Percentiles rank a stretch among this genome's conserved stretches.
These are phyloP conservation scores for Hylaea fasciaria DNA, from an alignment of 2,888 invertebrate genomes.

Conservation along the genomic window DNA sequence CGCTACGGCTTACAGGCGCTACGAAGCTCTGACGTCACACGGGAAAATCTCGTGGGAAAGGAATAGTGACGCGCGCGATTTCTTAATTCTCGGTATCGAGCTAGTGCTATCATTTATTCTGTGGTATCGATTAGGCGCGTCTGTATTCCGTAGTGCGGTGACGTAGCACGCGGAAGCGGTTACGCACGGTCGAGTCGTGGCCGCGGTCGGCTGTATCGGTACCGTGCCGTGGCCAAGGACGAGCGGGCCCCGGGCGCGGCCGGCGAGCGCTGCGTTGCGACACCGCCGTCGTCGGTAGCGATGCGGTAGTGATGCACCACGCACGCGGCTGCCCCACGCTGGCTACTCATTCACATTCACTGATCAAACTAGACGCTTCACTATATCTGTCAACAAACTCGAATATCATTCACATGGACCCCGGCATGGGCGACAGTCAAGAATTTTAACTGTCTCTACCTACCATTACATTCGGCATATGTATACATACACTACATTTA, in stretches of 20 bases:
- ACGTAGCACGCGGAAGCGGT: slow-evolving; percentile 74
- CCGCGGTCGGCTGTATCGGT: slow-evolving; percentile 49
- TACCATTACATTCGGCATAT: too few relatives aligned
- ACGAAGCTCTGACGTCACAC: slow-evolving; percentile 69
- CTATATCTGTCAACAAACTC: slow-evolving; percentile 1
- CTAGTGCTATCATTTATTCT: too few relatives aligned
- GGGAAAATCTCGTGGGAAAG: slow-evolving; percentile 51
- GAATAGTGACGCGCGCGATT: slow-evolving; percentile 52
- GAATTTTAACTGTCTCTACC: too few relatives aligned
- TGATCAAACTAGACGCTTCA: slow-evolving; percentile 6
- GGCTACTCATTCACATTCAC: slow-evolving; percentile 15
- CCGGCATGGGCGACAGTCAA: too few relatives aligned
- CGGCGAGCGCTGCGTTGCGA: slow-evolving; percentile 65
- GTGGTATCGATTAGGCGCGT: slow-evolving; percentile 54
- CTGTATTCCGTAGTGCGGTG: slow-evolving; percentile 47
- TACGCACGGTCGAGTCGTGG: slow-evolving; percentile 65
- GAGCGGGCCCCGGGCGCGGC: slow-evolving; percentile 58
- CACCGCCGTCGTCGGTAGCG: slow-evolving; percentile 48
- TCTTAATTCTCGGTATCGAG: too few relatives aligned
- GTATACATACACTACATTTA: too few relatives aligned
- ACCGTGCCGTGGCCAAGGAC: slow-evolving; percentile 70
- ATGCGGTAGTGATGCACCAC: slow-evolving; percentile 46
- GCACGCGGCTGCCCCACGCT: slow-evolving; percentile 15
- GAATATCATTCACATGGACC: too few relatives aligned
- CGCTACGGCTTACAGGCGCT: slow-evolving; percentile 34